phyloP scores from a whole-genome alignment of 2,797 vertebrate species.

The Tragelaphus oryx region DNA sequence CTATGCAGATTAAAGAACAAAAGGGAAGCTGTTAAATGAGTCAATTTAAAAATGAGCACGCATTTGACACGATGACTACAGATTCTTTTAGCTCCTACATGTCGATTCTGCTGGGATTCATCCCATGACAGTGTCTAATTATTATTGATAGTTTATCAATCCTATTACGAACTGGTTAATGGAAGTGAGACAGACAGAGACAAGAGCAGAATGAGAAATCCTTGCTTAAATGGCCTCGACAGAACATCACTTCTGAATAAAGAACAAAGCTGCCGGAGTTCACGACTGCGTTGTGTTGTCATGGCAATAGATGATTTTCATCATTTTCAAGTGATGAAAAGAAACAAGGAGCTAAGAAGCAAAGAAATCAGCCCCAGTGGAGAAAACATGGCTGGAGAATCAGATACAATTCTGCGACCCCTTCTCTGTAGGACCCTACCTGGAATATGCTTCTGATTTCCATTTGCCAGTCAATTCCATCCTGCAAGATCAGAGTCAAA shows the following conservation, averaged over 20 bases:
- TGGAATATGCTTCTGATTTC: slow-evolving; percentile 22
- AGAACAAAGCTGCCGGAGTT: slow-evolving; percentile 77
- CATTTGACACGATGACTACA: slow-evolving; percentile 55
- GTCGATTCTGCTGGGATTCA: slow-evolving; percentile 64
- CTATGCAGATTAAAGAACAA: not conserved
- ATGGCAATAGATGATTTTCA: slow-evolving; percentile 81
- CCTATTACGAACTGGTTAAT: slow-evolving; percentile 72
- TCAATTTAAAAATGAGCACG: slow-evolving; percentile 59
- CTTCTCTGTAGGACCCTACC: not conserved
- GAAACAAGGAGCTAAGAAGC: slow-evolving; percentile 77
- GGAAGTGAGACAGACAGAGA: slow-evolving; percentile 68
- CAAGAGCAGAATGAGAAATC: slow-evolving; percentile 71
- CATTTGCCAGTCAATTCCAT: not conserved
- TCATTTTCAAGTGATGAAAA: slow-evolving; percentile 81
- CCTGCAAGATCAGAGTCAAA: slow-evolving; percentile 9
- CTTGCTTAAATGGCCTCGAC: slow-evolving; percentile 77
- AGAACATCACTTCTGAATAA: slow-evolving; percentile 75
- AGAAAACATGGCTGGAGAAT: slow-evolving; percentile 69
- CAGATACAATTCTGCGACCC: slow-evolving; percentile 19
- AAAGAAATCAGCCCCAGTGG: slow-evolving; percentile 75
- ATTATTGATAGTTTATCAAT: slow-evolving; percentile 74
- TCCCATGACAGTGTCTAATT: slow-evolving; percentile 70
- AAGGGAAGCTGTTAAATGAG: slow-evolving; percentile 65
- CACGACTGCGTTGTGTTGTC: slow-evolving; percentile 80
- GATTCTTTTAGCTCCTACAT: slow-evolving; percentile 69